phyloP scores from a whole-genome alignment of 2,113 vertebrate genomes.

The Malaclemys terrapin region DNA sequence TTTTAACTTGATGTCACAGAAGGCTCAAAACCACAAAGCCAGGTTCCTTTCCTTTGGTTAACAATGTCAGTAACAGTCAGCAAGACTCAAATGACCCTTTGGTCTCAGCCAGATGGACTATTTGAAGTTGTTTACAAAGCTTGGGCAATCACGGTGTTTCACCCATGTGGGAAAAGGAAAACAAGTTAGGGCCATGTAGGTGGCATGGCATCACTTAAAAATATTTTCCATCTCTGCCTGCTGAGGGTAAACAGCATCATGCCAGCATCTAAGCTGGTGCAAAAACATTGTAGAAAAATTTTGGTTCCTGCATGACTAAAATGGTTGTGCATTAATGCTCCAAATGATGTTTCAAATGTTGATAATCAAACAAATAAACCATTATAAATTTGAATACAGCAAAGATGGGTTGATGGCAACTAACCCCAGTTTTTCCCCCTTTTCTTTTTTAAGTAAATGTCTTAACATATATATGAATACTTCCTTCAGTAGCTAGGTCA shows the following conservation, averaged over 20 bases:
- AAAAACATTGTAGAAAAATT: background rate
- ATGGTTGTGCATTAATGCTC: accelerated
- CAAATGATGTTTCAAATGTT: background rate
- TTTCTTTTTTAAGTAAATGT: constrained; percentile 24
- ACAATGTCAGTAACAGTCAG: accelerated
- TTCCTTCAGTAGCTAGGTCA: constrained; percentile 25
- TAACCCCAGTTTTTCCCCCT: background rate
- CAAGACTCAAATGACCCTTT: constrained; percentile 25
- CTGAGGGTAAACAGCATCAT: accelerated
- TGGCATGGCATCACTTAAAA: background rate
- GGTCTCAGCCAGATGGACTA: background rate
- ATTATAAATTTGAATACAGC: background rate
- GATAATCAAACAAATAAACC: accelerated
- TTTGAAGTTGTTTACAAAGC: constrained; percentile 14
- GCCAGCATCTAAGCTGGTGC: background rate
- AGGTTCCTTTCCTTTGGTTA: background rate
- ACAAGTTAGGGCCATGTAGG: background rate
- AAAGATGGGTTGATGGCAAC: background rate
- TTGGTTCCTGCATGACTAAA: background rate
- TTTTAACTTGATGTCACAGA: background rate
- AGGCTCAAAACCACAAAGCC: background rate
- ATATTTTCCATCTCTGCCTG: background rate
- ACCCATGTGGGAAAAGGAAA: constrained; percentile 24
- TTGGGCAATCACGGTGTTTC: background rate
- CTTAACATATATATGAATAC: constrained; percentile 5